These are phyloP conservation scores for Amphipoea lucens DNA, from an alignment of 2,888 invertebrate genomes.

Conservation along the genomic window DNA sequence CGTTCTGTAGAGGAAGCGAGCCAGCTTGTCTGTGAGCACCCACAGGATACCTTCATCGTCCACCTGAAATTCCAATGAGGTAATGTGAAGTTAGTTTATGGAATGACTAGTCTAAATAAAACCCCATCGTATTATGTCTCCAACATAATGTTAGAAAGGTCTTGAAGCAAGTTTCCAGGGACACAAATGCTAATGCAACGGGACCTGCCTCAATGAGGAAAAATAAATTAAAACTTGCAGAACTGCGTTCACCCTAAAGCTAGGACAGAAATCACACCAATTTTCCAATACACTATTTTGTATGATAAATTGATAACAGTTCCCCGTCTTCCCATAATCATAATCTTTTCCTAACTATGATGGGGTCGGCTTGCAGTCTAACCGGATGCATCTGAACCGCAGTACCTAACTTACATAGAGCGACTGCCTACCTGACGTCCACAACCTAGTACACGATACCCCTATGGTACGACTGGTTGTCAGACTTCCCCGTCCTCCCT, in stretches of 20 bases:
- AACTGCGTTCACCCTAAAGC: neutral
- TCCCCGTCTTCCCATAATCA: too few relatives aligned
- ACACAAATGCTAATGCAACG: neutral
- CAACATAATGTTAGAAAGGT: neutral
- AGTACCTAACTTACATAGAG: too few relatives aligned
- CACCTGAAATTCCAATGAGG: conserved; percentile 82
- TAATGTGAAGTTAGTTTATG: neutral
- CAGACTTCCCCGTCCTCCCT: neutral
- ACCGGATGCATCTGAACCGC: too few relatives aligned
- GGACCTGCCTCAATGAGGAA: neutral
- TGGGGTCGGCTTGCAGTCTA: too few relatives aligned
- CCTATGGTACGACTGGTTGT: too few relatives aligned
- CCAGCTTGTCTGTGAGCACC: conserved; percentile 94
- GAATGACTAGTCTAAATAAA: neutral
- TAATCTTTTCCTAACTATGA: too few relatives aligned
- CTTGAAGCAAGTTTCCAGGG: neutral
- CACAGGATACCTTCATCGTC: conserved; percentile 90
- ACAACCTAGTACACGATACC: too few relatives aligned
- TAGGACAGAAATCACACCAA: neutral
- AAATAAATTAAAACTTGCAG: too few relatives aligned
- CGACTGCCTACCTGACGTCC: too few relatives aligned
- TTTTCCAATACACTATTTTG: neutral
- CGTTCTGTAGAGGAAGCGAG: conserved; percentile 92
- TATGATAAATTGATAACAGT: neutral
- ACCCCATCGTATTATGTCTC: neutral